Evolutionary conservation across 2,113 vertebrate genomes (phyloP).

Genomic region (Myxocyprinus asiaticus): DNA sequence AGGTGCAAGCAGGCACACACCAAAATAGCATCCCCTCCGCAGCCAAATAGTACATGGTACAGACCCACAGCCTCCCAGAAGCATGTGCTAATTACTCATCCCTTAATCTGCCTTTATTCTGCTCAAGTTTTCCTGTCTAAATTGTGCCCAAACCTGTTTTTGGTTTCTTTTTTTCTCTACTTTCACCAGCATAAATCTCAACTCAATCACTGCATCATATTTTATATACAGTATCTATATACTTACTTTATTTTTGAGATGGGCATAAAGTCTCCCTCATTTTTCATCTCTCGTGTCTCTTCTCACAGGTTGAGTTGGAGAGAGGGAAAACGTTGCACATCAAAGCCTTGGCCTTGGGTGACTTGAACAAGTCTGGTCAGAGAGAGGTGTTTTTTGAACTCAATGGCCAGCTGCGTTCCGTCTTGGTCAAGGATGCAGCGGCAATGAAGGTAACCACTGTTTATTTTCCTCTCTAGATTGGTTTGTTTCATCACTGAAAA

Average conservation of each 20-base stretch:
- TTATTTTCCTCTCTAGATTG: constrained; percentile 8
- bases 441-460: constrained; percentile 85
- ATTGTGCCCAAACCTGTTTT: too few species aligned
- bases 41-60: too few species aligned
- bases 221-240: background rate
- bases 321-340: constrained; percentile 91
- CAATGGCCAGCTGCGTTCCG: constrained; percentile 89
- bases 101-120: background rate
- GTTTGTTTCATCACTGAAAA: constrained; percentile 27
- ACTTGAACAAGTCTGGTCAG: constrained; percentile 88
- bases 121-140: background rate
- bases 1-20: constrained; percentile 8
- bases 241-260: background rate
- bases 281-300: background rate
- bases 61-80: background rate
- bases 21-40: constrained; percentile 36
- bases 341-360: constrained; percentile 89
- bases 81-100: constrained; percentile 11
- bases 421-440: constrained; percentile 87
- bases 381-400: constrained; percentile 94
- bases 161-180: too few species aligned
- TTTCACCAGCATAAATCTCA: background rate
- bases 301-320: constrained; percentile 87
- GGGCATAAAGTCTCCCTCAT: too few species aligned
- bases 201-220: background rate